Conservation (phyloP, 2,888 invertebrate genomes). For the Tetanocera ferruginea region DNA sequence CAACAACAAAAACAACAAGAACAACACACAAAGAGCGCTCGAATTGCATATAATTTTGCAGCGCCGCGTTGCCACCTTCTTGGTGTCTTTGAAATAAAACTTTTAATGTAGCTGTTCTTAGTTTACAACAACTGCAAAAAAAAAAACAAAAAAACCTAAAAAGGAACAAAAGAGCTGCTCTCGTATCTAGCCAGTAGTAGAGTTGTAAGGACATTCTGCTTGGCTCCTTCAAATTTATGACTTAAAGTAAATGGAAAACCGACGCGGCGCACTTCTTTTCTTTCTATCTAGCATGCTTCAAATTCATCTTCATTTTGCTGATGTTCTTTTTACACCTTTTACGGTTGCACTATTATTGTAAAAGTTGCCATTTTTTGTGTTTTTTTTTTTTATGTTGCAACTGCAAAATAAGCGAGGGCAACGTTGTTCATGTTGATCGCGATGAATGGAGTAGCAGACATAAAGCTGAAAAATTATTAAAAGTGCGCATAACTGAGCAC, state of each 20-base stretch:
- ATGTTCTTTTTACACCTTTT: neutral
- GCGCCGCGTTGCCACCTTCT: neutral
- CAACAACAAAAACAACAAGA: no score
- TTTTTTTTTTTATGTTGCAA: neutral
- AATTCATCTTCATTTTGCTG: neutral
- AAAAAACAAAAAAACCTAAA: neutral
- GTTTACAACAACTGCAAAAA: no score
- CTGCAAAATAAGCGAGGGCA: neutral
- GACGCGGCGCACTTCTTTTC: neutral
- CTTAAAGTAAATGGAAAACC: neutral
- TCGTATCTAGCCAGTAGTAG: neutral
- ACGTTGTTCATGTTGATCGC: neutral
- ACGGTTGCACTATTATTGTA: neutral
- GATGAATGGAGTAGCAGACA: neutral
- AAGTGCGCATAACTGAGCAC: conserved; percentile 15
- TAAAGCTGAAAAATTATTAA: conserved; percentile 19
- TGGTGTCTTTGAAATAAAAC: no score
- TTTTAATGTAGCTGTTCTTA: no score
- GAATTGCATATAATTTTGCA: neutral
- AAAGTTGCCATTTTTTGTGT: neutral
- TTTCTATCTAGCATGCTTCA: neutral
- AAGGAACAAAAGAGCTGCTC: neutral
- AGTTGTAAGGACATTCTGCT: neutral
- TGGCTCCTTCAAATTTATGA: neutral
- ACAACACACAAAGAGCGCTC: no score